Evolutionary conservation across 2,797 vertebrate species (phyloP).

Genomic region (Chanos chanos): DNA sequence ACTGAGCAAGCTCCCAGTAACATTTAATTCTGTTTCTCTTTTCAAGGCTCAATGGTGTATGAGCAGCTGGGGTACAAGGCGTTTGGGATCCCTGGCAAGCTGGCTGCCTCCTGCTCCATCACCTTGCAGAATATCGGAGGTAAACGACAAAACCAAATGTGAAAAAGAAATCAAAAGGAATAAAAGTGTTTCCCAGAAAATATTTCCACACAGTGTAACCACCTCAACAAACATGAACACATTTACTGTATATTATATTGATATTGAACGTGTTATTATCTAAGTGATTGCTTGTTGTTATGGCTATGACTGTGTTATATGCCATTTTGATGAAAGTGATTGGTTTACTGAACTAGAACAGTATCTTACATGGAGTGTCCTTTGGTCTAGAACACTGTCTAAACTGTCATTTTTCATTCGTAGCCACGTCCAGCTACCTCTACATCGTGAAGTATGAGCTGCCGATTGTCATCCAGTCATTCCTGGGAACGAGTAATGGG

Average conservation of each 20-base stretch:
- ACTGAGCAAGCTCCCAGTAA: neutral
- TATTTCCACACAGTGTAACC: too few species aligned
- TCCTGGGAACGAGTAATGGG: conserved; percentile 73
- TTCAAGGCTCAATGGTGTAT: conserved; percentile 85
- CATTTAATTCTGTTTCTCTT: conserved; percentile 5
- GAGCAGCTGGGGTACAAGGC: conserved; percentile 93
- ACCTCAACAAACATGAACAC: too few species aligned
- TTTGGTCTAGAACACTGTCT: too few species aligned
- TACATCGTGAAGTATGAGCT: conserved; percentile 98
- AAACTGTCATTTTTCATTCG: conserved; percentile 55
- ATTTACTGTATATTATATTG: too few species aligned
- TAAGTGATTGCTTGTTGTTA: too few species aligned
- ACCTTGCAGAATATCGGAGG: conserved; percentile 99
- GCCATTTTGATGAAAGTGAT: too few species aligned
- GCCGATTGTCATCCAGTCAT: conserved; percentile 89
- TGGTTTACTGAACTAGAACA: too few species aligned
- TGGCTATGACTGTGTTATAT: too few species aligned
- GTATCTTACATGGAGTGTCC: too few species aligned
- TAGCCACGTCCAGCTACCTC: conserved; percentile 99
- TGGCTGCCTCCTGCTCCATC: conserved; percentile 91
- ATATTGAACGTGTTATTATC: too few species aligned
- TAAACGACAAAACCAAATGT: conserved; percentile 57
- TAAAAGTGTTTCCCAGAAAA: too few species aligned
- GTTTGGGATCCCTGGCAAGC: conserved; percentile 89
- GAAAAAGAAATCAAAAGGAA: too few species aligned